A percentile compares a stretch with the other conserved stretches of the same genome.
phyloP scores from a whole-genome alignment of 2,888 invertebrate genomes.

The Drosophila multiciliata region DNA sequence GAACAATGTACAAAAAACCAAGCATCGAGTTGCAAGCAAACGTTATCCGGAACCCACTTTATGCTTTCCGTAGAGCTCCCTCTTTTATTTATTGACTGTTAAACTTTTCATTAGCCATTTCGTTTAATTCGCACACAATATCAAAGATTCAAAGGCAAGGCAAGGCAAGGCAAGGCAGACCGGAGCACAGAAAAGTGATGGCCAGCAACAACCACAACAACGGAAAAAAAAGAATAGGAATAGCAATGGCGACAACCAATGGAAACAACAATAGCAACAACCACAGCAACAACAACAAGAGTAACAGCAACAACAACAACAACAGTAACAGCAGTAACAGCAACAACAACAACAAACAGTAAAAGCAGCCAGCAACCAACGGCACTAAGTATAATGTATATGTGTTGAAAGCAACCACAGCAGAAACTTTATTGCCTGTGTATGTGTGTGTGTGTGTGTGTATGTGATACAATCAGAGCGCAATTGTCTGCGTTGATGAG shows the following conservation, averaged over 20 bases:
- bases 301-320: slow-evolving; percentile 32
- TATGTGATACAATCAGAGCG: slow-evolving; percentile 71
- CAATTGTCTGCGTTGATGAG: slow-evolving; percentile 78
- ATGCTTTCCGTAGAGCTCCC: slow-evolving; percentile 31
- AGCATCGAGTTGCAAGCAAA: neutral
- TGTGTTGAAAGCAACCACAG: slow-evolving; percentile 76
- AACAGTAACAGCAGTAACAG: slow-evolving; percentile 36
- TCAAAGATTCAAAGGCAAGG: slow-evolving; percentile 65
- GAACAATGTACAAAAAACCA: neutral
- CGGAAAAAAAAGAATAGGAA: slow-evolving; percentile 10
- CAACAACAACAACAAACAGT: slow-evolving; percentile 31
- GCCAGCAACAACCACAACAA: slow-evolving; percentile 9
- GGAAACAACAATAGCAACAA: slow-evolving; percentile 6
- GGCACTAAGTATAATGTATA: slow-evolving; percentile 78
- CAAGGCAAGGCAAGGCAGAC: slow-evolving; percentile 7
- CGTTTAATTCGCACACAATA: slow-evolving; percentile 79
- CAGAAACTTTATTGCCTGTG: slow-evolving; percentile 69
- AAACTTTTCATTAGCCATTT: slow-evolving; percentile 82
- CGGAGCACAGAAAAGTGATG: slow-evolving; percentile 7
- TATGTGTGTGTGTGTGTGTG: slow-evolving; percentile 19
- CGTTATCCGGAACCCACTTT: slow-evolving; percentile 19
- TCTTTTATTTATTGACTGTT: slow-evolving; percentile 79
- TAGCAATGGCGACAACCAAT: neutral
- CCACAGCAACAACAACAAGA: slow-evolving; percentile 37
- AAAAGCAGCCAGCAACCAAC: slow-evolving; percentile 43